phyloP scores from a whole-genome alignment of 2,113 vertebrate genomes.

The Phocoena phocoena region DNA sequence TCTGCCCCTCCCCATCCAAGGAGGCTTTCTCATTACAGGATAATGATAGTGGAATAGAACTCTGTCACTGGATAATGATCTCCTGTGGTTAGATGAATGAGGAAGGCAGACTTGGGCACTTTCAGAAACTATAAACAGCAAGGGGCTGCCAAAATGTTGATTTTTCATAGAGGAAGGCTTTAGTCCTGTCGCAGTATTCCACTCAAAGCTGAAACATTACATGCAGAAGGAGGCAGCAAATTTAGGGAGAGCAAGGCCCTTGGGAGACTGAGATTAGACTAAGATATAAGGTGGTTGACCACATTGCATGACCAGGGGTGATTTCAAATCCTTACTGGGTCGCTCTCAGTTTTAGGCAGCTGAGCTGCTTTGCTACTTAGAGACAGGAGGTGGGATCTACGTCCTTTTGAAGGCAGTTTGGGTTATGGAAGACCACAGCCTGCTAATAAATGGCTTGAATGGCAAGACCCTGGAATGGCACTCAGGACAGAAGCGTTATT shows the following conservation, averaged over 20 bases:
- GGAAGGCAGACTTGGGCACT: conserved; percentile 80
- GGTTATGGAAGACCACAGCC: background rate
- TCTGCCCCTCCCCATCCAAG: conserved; percentile 6
- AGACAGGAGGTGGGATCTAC: background rate
- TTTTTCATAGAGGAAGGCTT: conserved; percentile 79
- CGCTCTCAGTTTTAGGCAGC: background rate
- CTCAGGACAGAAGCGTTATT: background rate
- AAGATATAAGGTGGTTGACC: background rate
- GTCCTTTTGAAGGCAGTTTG: background rate
- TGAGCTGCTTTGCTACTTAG: conserved; percentile 19
- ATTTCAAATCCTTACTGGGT: background rate
- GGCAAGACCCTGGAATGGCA: background rate
- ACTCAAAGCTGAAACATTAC: background rate
- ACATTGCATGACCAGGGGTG: background rate
- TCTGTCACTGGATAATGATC: conserved; percentile 85
- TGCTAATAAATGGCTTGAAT: background rate
- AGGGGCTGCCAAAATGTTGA: conserved; percentile 84
- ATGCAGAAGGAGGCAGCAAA: background rate
- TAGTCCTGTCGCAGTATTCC: conserved; percentile 73
- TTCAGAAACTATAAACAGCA: conserved; percentile 83
- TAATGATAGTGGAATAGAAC: conserved; percentile 82
- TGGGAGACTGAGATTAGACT: background rate
- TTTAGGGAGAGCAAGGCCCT: background rate
- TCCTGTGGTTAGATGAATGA: conserved; percentile 86
- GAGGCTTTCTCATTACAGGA: conserved; percentile 83